A percentile compares a stretch with the other conserved stretches of the same genome.
phyloP scores from a whole-genome alignment of 2,797 vertebrate species.

The Decapterus maruadsi region DNA sequence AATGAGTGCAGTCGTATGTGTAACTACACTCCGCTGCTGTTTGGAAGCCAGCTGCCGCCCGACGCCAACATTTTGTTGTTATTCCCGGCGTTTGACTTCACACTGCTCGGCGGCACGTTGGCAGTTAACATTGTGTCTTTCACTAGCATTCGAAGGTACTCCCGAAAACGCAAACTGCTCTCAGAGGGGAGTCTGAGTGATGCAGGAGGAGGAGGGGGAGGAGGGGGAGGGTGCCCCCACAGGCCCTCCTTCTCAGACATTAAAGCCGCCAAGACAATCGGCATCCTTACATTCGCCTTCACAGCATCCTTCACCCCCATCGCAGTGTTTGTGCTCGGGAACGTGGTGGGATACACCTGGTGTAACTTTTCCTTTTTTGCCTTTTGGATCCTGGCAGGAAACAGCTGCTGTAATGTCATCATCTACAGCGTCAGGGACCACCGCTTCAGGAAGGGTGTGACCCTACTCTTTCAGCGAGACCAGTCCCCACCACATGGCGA shows the following conservation, averaged over 20 bases:
- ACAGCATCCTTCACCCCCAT: conserved; percentile 88
- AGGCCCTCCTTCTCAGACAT: conserved; percentile 89
- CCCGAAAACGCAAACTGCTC: conserved; percentile 84
- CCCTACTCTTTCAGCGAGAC: conserved; percentile 84
- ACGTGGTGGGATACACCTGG: conserved; percentile 88
- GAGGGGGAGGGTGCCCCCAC: conserved; percentile 67
- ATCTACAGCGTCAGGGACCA: conserved; percentile 89
- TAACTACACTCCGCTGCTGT: conserved; percentile 83
- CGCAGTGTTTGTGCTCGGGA: conserved; percentile 88
- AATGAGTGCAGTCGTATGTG: conserved; percentile 90
- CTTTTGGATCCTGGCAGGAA: conserved; percentile 90
- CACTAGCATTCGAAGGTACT: conserved; percentile 83
- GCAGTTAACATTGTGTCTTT: conserved; percentile 87
- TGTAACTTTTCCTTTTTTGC: conserved; percentile 91
- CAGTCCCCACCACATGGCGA: conserved; percentile 71
- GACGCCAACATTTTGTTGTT: conserved; percentile 85
- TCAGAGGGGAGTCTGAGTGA: conserved; percentile 81
- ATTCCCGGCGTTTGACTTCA: conserved; percentile 89
- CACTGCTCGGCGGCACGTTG: conserved; percentile 84
- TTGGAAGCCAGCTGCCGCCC: conserved; percentile 61
- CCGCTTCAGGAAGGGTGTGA: conserved; percentile 88
- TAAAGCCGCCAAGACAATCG: conserved; percentile 89
- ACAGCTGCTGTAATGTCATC: conserved; percentile 91
- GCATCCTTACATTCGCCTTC: conserved; percentile 88
- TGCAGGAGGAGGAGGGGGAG: conserved; percentile 43